phyloP scores from a whole-genome alignment of 1,140 invertebrate genomes.

The Gerris buenoi region DNA sequence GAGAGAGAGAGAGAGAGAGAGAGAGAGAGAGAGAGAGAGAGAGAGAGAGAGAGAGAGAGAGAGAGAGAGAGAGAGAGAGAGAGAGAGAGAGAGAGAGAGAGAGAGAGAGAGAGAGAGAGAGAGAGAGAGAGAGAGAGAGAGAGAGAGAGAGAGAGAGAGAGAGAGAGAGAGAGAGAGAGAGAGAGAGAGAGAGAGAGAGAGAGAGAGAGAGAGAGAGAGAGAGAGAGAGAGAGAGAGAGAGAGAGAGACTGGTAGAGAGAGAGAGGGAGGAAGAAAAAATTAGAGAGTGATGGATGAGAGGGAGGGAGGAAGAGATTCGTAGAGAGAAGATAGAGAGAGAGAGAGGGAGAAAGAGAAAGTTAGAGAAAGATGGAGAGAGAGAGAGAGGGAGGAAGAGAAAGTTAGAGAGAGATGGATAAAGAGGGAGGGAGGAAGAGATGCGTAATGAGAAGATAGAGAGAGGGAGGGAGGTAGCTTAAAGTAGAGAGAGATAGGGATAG shows the following conservation, averaged over 20 bases:
- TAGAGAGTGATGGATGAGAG: background rate
- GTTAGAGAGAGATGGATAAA: background rate
- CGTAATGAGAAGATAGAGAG: background rate
- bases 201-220: background rate
- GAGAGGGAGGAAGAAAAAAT: background rate
- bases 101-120: background rate
- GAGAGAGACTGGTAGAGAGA: constrained; percentile 1
- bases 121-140: background rate
- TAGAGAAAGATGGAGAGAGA: background rate
- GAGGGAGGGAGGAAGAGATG: background rate
- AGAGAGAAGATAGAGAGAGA: background rate
- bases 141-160: background rate
- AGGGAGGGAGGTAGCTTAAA: background rate
- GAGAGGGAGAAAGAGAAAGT: background rate
- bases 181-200: background rate
- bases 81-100: too few species aligned
- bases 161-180: background rate
- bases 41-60: background rate
- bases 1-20: background rate
- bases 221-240: background rate
- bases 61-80: background rate
- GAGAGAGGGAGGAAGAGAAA: background rate
- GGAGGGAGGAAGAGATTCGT: background rate
- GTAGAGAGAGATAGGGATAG: background rate
- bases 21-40: background rate